These are phyloP conservation scores for Stictocephala bisonia DNA, from an alignment of 2,888 invertebrate genomes.

Conservation along the genomic window DNA sequence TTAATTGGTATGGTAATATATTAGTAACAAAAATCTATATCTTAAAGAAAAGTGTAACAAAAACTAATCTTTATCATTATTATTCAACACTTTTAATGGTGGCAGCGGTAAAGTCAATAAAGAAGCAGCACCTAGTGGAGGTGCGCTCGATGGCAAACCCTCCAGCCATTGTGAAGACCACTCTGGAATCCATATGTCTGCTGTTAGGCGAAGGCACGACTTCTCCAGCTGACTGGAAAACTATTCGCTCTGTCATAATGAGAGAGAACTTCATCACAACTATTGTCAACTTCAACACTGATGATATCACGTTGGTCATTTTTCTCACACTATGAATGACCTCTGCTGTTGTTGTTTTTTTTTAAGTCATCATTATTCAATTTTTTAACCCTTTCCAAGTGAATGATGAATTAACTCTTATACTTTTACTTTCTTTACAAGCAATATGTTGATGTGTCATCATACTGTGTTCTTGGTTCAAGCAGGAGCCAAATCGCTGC, in stretches of 20 bases:
- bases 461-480: too few relatives aligned
- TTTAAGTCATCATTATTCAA: too few relatives aligned
- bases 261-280: constrained; percentile 99
- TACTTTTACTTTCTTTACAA: too few relatives aligned
- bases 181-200: constrained; percentile 98
- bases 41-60: constrained; percentile 1
- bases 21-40: too few relatives aligned
- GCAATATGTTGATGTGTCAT: too few relatives aligned
- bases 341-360: not conserved
- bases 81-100: constrained; percentile 13
- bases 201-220: constrained; percentile 96
- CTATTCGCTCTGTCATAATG: constrained; percentile 97
- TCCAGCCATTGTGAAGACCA: constrained; percentile 96
- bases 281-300: constrained; percentile 98
- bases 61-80: constrained; percentile 36
- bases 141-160: constrained; percentile 98
- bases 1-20: not conserved
- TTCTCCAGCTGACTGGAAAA: constrained; percentile 88
- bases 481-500: too few relatives aligned
- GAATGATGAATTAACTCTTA: too few relatives aligned
- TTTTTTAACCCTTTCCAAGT: too few relatives aligned
- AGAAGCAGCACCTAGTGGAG: constrained; percentile 99
- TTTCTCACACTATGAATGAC: not conserved
- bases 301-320: constrained; percentile 92
- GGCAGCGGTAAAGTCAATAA: constrained; percentile 98